Evolutionary conservation across 2,888 invertebrate species (phyloP), one percentile per base, ranked within the genome.

Genomic region (Pyrgus malvae): DNA sequence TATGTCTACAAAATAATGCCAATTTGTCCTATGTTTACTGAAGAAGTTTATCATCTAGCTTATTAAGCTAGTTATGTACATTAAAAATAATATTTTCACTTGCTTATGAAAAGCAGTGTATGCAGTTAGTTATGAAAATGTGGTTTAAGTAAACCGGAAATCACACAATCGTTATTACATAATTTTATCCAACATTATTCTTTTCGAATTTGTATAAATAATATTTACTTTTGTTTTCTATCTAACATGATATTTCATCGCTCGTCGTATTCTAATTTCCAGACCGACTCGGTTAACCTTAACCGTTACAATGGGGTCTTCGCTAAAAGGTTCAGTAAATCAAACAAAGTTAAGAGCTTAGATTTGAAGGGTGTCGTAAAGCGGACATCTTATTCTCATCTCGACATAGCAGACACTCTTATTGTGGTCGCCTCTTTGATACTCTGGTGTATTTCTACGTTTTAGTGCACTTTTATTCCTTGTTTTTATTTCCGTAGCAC

Each of bases 251-350:
- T 8, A 16, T 16, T 8, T 7, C 35, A 16, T 35, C 16, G 16
- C n/a, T n/a, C n/a, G n/a, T n/a, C n/a, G n/a, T 21, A 6, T 21
- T 7, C 35, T 17, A 17, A 9, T 12, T 37, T 7, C 17, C n/a
- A 25, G 16, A 14, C 1, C 2, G 33, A 16, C 35, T 44, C 6
- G 11, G 11, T 11, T 38, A 48, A 38, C 37, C 48, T 48, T 57
- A 37, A 37, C 46, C 48, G 57, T 56, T 48, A 61, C 55, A 57
- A 56, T 60, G 56, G 46, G 38, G 16, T 45, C 23, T 46, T 49
- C 57, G 60, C 57, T 63, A 60, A 66, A 64, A 65, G 62, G 61
- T 60, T 35, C 46, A 56, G 51, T 66, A 63, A 65, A 66, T 66
- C 63, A 64, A 58, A 63, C 41, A 38, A 48, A 44, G 51, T 55